These are phyloP conservation scores for Pomacea maculata DNA, from an alignment of 1,140 invertebrate species.

Conservation along the genomic window DNA sequence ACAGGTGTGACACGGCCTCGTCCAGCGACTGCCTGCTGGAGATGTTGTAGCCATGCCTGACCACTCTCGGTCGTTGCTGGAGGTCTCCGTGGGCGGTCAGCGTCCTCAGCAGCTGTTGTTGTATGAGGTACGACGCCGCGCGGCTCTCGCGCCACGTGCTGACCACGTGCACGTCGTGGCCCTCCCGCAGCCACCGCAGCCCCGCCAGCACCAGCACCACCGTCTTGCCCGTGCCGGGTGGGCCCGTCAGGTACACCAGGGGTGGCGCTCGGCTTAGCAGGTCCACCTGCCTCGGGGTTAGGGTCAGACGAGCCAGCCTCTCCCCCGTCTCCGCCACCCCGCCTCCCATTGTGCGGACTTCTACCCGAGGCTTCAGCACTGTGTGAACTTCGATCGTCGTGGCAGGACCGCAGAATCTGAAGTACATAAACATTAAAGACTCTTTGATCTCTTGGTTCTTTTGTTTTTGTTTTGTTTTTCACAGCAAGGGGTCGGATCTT, in stretches of 20 bases:
- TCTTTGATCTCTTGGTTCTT: too few species aligned
- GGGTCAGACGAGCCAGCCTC: not conserved
- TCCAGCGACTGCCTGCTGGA: too few species aligned
- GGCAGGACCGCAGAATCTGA: slow-evolving; percentile 13
- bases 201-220: slow-evolving; percentile 12
- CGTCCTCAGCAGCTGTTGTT: not conserved
- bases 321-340: not conserved
- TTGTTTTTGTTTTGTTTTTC: too few species aligned
- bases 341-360: not conserved
- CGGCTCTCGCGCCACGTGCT: not conserved
- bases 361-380: not conserved
- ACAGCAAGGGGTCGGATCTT: not conserved
- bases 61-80: too few species aligned
- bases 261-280: not conserved
- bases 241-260: slow-evolving; percentile 8
- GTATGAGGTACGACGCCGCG: not conserved
- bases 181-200: slow-evolving; percentile 9
- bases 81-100: not conserved
- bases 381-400: slow-evolving; percentile 11
- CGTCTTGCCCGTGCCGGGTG: slow-evolving; percentile 16
- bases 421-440: not conserved
- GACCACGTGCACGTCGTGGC: slow-evolving; percentile 13
- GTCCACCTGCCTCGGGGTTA: slow-evolving; percentile 6
- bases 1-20: too few species aligned
- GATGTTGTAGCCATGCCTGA: too few species aligned